phyloP scores from a whole-genome alignment of 2,797 vertebrate species.

The Helostoma temminkii region DNA sequence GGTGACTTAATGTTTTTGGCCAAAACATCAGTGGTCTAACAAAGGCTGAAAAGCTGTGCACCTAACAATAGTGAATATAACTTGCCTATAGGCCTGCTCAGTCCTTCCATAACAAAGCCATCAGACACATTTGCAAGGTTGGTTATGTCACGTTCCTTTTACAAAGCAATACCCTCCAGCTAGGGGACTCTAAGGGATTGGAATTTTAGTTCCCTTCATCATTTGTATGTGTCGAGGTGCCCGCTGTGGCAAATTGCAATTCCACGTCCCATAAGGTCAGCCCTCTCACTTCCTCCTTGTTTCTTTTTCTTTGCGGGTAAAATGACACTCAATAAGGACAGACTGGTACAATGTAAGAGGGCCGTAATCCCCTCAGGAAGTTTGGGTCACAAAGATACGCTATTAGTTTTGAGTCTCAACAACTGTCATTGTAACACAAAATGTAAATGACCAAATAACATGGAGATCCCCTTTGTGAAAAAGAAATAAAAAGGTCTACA shows the following conservation, averaged over 20 bases:
- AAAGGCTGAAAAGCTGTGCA: slow-evolving; percentile 31
- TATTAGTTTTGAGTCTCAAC: slow-evolving; percentile 47
- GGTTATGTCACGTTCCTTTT: slow-evolving; percentile 81
- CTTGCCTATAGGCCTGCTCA: slow-evolving; percentile 46
- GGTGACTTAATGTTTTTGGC: slow-evolving; percentile 12
- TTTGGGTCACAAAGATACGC: slow-evolving; percentile 51
- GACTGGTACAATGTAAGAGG: slow-evolving; percentile 52
- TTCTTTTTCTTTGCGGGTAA: slow-evolving; percentile 67
- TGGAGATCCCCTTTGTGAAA: not conserved
- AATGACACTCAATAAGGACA: slow-evolving; percentile 70
- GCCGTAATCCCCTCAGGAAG: slow-evolving; percentile 60
- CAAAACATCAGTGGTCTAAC: slow-evolving; percentile 36
- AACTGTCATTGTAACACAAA: slow-evolving; percentile 25
- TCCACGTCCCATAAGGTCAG: slow-evolving; percentile 80
- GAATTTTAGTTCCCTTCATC: slow-evolving; percentile 72
- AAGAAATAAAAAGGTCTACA: not conserved
- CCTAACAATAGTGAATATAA: slow-evolving; percentile 46
- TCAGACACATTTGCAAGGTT: slow-evolving; percentile 81
- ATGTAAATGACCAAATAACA: slow-evolving; percentile 20
- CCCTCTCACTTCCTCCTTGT: slow-evolving; percentile 66
- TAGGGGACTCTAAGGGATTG: slow-evolving; percentile 73
- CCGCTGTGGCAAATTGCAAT: slow-evolving; percentile 78
- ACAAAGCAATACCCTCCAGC: slow-evolving; percentile 78
- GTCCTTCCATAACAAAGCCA: slow-evolving; percentile 74
- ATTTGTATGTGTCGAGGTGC: slow-evolving; percentile 81